Percentiles rank a stretch among this genome's conserved stretches.
Evolutionary conservation across 2,113 vertebrate species (phyloP).

Genomic region (Eublepharis macularius): DNA sequence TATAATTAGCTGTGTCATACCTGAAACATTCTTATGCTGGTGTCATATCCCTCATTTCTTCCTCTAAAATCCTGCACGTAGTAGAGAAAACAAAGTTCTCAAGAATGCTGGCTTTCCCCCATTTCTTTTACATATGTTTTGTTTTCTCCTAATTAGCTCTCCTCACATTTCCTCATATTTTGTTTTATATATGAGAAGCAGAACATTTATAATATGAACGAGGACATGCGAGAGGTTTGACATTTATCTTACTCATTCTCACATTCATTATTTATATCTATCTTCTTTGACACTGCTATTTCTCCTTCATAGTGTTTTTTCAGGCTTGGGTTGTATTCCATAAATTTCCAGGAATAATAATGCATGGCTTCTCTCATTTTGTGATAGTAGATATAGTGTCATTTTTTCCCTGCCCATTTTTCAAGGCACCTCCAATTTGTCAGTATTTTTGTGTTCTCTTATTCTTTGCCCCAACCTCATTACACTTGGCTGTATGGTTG

Average conservation of each 20-base stretch:
- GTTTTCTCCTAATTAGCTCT: neutral
- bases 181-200: neutral
- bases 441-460: neutral
- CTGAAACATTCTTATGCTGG: neutral
- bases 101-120: neutral
- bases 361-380: neutral
- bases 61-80: neutral
- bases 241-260: constrained; percentile 11
- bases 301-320: neutral
- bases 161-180: neutral
- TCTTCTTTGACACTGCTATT: neutral
- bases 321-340: neutral
- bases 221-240: neutral
- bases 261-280: constrained; percentile 19
- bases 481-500: neutral
- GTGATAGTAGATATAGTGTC: neutral
- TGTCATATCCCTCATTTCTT: neutral
- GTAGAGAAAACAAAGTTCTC: neutral
- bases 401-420: neutral
- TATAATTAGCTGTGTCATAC: constrained; percentile 2
- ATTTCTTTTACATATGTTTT: constrained; percentile 1
- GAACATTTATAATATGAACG: neutral
- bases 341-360: neutral
- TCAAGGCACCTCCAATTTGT: neutral
- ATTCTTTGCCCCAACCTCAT: neutral